Percentiles rank a stretch among this genome's conserved stretches.
phyloP scores from a whole-genome alignment of 2,797 vertebrate species.

The Pseudochirops corinnae region DNA sequence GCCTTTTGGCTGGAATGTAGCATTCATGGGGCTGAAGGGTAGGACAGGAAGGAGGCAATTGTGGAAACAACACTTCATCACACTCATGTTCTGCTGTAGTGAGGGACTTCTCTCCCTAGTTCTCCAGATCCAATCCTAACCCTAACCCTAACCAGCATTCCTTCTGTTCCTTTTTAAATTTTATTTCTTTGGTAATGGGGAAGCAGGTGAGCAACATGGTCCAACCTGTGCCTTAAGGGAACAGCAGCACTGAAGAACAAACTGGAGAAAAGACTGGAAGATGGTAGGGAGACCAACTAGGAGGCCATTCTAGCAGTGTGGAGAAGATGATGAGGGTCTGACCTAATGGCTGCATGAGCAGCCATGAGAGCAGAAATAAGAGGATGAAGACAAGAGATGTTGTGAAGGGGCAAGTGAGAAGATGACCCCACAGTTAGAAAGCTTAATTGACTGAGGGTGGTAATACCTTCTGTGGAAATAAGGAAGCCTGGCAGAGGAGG shows the following conservation, averaged over 20 bases:
- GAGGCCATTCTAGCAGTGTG: neutral
- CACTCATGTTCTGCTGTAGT: too few relatives aligned
- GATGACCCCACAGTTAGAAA: neutral
- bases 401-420: neutral
- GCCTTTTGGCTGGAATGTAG: neutral
- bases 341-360: neutral
- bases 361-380: neutral
- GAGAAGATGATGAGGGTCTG: neutral
- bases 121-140: too few relatives aligned
- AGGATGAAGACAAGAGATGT: neutral
- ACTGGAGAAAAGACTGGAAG: neutral
- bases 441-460: neutral
- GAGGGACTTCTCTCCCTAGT: too few relatives aligned
- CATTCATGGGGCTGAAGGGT: neutral
- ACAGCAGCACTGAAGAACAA: neutral
- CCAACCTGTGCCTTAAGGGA: neutral
- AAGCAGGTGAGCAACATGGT: neutral
- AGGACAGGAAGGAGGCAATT: neutral
- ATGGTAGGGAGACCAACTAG: neutral
- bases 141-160: too few relatives aligned
- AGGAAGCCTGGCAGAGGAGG: neutral
- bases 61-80: too few relatives aligned
- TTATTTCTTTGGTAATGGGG: neutral
- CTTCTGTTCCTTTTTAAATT: too few relatives aligned
- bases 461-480: neutral